Base-by-base conservation (phyloP, 92 coral and sea anemone species). In the Parazoanthus atlanticus region DNA sequence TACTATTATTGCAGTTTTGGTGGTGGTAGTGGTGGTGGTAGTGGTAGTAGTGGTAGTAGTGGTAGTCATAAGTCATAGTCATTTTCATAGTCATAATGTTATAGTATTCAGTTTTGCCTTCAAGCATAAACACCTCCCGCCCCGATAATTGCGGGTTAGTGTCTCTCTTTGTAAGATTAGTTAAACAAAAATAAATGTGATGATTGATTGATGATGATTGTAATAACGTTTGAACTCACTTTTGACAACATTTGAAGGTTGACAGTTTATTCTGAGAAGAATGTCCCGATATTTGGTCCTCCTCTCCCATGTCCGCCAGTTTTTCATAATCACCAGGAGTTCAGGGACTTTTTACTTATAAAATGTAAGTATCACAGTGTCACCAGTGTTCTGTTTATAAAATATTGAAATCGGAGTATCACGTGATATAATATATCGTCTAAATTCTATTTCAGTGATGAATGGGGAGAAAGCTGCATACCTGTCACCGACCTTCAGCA, bases 381-480 rank as follows among this genome's bases (percentile, higher is more conserved):
- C 69, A 19, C 69, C 69, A 3, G 69, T 61, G 31, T 46, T 78
- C 10, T 9, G 69, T 61, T 67, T 13, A 67, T 32, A n/a, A 25
- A 33, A 33, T 74, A 74, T 73, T 73, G 77, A 73, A 73, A 30
- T 19, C 10, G 10, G 31, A 28, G 25, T 21, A 26, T 43, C 23
- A 46, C 30, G n/a, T 47, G 28, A 61, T 25, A 61, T 25, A 28
- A 21, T 3, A 79, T 79, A 23, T 49, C 10, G 19, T 17, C 38
- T 52, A 1, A 61, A 61, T 49, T 43, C 5, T 21, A 10, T 43
- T 86, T 38, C 71, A 97, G 99, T 97, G 85, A 97, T 97, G 88
- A 97, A 97, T 40, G 99, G 99, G 19, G 99, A 97, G 88, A 97
- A 97, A 83, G 99, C 99, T 21, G 98, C 98, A 5, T 94, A 97